Base-by-base conservation (phyloP, 2,797 vertebrate genomes). In the Premnoplex brunnescens region DNA sequence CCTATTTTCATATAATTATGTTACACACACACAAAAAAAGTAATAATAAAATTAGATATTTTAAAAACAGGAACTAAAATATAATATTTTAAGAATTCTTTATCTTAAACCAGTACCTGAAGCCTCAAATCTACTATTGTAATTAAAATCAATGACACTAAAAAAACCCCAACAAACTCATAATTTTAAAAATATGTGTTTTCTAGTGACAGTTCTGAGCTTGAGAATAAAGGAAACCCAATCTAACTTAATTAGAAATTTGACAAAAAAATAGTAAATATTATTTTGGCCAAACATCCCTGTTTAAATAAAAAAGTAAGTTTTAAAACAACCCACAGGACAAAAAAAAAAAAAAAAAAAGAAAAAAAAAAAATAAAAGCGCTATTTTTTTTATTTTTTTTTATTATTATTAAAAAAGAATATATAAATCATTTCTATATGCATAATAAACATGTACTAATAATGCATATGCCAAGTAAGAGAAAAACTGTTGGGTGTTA, bases 361-460 rank as follows among this genome's bases (percentile, higher is more conserved):
- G 60, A 48, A 66, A 48, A 8, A 49, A 26, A 41, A 41, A 41
- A 15, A 41, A 21, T 19, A 1, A n/a, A n/a, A n/a, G n/a, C n/a
- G 10, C 3, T 24, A 1, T 39, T 0, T 26, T 49, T 0, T 19
- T 74, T 49, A 60, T 66, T 69, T 69, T 6, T 56, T 75, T 64
- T 12, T 32, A 36, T 54, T 15, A 14, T 37, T 14, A 66, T 62
- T 6, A 89, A 75, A 63, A 51, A 43, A 18, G 39, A 59, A 21
- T 8, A 6, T 9, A 27, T 52, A 59, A 63, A 58, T 0, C 5
- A 5, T 27, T 71, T 75, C 20, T 51, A 2, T 46, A 14, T 48
- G 5, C 11, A 20, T 8, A 4, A 20, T 74, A 52, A 68, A 7
- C 30, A 62, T 0, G 0, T 76, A 58, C 2, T 34, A 39, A 63